phyloP scores from a whole-genome alignment of 2,888 invertebrate genomes.

The Acleris laterana region DNA sequence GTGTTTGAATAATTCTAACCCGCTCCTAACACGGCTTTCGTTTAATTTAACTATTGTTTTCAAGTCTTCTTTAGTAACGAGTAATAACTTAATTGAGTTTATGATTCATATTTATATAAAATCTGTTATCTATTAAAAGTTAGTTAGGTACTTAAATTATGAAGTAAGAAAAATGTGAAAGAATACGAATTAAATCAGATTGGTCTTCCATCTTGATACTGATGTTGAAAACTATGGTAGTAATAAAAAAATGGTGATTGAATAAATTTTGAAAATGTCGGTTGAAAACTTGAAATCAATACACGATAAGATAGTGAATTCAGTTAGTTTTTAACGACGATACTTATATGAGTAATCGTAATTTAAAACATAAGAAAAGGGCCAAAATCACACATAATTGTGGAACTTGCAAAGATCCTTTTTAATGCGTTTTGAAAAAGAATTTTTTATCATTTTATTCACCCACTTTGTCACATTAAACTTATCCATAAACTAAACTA shows the following conservation, averaged over 20 bases:
- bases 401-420: no score
- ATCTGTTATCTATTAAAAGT: conserved; percentile 5
- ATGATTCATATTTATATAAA: not conserved
- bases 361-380: no score
- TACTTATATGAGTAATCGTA: no score
- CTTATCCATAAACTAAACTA: no score
- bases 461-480: no score
- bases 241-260: not conserved
- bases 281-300: not conserved
- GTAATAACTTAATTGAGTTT: conserved; percentile 8
- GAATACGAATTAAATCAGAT: conserved; percentile 27
- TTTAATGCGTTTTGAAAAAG: no score
- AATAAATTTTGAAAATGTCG: not conserved
- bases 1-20: no score
- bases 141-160: conserved; percentile 23
- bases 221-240: conserved; percentile 21
- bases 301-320: no score
- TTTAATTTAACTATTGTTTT: conserved; percentile 4
- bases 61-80: conserved; percentile 12
- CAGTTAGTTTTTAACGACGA: no score
- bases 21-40: not conserved
- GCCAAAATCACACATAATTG: no score
- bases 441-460: no score
- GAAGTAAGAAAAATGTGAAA: not conserved
- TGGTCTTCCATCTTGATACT: conserved; percentile 32